These are phyloP conservation scores for Euzetes globulus DNA, from an alignment of 2,888 invertebrate species.

Conservation along the genomic window DNA sequence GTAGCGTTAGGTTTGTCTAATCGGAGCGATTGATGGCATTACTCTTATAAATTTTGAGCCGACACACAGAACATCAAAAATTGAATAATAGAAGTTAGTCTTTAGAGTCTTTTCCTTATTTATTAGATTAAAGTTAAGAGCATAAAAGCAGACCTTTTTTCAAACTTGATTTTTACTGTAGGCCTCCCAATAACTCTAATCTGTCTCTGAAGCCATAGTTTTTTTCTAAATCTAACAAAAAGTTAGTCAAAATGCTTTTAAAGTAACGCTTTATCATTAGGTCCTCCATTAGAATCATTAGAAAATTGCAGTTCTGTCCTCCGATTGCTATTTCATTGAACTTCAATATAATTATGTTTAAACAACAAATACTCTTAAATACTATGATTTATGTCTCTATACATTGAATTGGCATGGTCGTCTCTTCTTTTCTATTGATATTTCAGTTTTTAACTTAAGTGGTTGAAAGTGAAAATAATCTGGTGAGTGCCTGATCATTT, in stretches of 20 bases:
- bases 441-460: no score
- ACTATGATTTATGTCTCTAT: conserved; percentile 16
- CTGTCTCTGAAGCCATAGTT: not conserved
- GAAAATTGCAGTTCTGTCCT: not conserved
- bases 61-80: not conserved
- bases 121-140: conserved; percentile 28
- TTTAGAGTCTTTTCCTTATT: not conserved
- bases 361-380: conserved; percentile 6
- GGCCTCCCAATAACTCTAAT: not conserved
- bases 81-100: conserved; percentile 15
- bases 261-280: conserved; percentile 11
- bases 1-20: conserved; percentile 16
- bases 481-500: no score
- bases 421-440: not conserved
- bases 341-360: not conserved
- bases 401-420: not conserved
- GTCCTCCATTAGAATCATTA: not conserved
- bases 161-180: not conserved
- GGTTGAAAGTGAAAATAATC: no score
- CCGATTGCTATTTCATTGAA: not conserved
- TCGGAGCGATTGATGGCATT: conserved; percentile 17
- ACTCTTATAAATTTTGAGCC: conserved; percentile 15
- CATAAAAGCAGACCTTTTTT: not conserved
- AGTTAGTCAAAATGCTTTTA: conserved; percentile 26
- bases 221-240: not conserved